phyloP scores from a whole-genome alignment of 2,888 invertebrate species.

The Eretmocerus hayati region DNA sequence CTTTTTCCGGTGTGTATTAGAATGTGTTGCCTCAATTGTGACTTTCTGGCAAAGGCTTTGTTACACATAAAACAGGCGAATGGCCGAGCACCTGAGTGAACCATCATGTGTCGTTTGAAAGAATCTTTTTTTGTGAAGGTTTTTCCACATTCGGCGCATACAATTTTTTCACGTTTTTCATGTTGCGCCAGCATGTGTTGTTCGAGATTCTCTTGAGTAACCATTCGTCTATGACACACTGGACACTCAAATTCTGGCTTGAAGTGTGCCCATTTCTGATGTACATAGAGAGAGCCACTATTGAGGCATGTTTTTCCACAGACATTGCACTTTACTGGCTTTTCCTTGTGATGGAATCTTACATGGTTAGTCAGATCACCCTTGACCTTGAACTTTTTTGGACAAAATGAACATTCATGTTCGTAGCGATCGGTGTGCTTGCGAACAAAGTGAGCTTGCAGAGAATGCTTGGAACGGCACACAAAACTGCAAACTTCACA shows the following conservation, averaged over 20 bases:
- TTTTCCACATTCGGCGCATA: constrained; percentile 43
- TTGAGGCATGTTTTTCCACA: constrained; percentile 41
- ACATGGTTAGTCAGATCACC: constrained; percentile 44
- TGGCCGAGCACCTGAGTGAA: constrained; percentile 42
- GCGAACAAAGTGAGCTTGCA: constrained; percentile 43
- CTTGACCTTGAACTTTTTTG: constrained; percentile 43
- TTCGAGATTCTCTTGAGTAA: constrained; percentile 42
- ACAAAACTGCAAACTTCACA: constrained; percentile 41
- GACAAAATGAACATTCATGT: constrained; percentile 40
- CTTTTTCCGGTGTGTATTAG: constrained; percentile 43
- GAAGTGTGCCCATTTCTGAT: constrained; percentile 45
- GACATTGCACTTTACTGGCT: constrained; percentile 42
- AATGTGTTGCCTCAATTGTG: constrained; percentile 41
- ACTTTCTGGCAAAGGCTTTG: constrained; percentile 39
- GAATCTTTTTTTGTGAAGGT: constrained; percentile 44
- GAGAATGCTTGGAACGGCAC: constrained; percentile 42
- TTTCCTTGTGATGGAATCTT: constrained; percentile 43
- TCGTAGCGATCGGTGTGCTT: constrained; percentile 44
- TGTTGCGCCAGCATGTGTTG: constrained; percentile 43
- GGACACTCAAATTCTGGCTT: constrained; percentile 43
- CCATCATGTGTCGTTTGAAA: constrained; percentile 43
- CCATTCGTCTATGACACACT: constrained; percentile 44
- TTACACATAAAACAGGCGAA: constrained; percentile 41
- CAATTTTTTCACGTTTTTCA: constrained; percentile 42
- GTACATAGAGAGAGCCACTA: constrained; percentile 43